Conservation (phyloP, 2,113 vertebrate genomes). For the Dasyurus viverrinus region DNA sequence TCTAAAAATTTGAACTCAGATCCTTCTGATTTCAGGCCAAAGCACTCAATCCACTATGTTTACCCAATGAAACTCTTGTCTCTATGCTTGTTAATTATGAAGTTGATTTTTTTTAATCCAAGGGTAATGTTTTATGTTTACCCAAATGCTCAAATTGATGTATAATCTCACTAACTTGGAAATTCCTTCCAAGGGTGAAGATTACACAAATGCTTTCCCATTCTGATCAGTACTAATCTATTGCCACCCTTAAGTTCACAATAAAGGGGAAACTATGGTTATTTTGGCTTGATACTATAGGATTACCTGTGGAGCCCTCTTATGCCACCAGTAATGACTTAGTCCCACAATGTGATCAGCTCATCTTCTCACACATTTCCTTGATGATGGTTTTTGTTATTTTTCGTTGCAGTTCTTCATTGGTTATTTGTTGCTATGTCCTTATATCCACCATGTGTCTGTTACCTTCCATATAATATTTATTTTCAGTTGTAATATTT, state of each 20-base stretch:
- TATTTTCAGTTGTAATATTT: background rate
- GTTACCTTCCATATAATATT: background rate
- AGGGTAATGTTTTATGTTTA: background rate
- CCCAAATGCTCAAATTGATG: background rate
- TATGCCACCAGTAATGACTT: background rate
- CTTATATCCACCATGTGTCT: background rate
- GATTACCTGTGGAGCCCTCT: background rate
- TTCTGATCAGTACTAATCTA: background rate
- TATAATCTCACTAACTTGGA: background rate
- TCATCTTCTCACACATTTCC: background rate
- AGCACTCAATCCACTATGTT: background rate
- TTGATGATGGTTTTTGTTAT: background rate
- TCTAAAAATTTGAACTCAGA: background rate
- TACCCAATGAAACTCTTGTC: background rate
- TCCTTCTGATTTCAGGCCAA: background rate
- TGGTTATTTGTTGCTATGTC: background rate
- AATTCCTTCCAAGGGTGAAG: background rate
- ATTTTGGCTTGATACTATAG: background rate
- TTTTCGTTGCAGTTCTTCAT: background rate
- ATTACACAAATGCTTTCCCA: background rate
- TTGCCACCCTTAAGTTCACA: background rate
- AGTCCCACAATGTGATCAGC: background rate
- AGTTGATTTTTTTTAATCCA: background rate
- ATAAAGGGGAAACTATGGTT: background rate
- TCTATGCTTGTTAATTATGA: background rate